Conservation (phyloP, 2,888 invertebrate species). For the Petrolisthes cinctipes region DNA sequence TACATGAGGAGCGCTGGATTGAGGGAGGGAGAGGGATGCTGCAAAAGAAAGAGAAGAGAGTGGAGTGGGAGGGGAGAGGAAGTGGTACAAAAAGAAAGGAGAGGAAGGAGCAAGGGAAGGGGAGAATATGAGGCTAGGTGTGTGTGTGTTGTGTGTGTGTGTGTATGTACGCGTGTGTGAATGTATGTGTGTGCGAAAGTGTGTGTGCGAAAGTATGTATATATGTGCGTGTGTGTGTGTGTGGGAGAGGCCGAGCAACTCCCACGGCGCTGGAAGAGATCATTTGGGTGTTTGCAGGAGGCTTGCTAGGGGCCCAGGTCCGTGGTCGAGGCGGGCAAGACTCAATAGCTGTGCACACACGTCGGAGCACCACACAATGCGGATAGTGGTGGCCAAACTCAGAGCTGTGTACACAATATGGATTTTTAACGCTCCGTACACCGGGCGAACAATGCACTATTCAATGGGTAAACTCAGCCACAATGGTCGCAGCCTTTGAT, state of each 20-base stretch:
- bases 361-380: constrained; percentile 45
- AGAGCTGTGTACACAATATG: constrained; percentile 53
- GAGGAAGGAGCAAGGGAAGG: background rate
- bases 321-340: constrained; percentile 40
- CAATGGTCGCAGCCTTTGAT: constrained; percentile 56
- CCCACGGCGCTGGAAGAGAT: constrained; percentile 40
- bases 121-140: background rate
- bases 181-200: no score
- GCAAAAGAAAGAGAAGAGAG: constrained; percentile 20
- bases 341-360: constrained; percentile 57
- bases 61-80: constrained; percentile 11
- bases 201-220: background rate
- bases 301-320: constrained; percentile 29
- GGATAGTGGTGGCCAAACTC: constrained; percentile 50
- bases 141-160: background rate
- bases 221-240: background rate
- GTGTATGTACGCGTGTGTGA: background rate
- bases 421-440: constrained; percentile 57
- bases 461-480: constrained; percentile 49
- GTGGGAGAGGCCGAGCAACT: background rate
- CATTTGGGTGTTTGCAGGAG: constrained; percentile 50
- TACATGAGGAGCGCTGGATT: background rate
- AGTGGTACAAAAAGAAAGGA: background rate
- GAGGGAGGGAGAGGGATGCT: background rate
- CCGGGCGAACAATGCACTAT: constrained; percentile 55